Conservation (phyloP, 2,888 invertebrate species). For the Cephus sareptanus region DNA sequence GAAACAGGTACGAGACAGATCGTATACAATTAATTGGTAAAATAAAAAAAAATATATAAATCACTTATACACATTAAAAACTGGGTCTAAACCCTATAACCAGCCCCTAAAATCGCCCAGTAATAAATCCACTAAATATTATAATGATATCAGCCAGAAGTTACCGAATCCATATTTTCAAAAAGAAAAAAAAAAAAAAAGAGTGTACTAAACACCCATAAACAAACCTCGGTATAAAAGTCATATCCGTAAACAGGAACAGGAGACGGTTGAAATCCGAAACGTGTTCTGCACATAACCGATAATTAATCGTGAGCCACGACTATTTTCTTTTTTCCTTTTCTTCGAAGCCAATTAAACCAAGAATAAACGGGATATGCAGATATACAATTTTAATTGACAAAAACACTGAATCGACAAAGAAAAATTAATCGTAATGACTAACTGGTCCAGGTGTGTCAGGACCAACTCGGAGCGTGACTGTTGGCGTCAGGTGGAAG, state of each 20-base stretch:
- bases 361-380: background rate
- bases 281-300: slow-evolving; percentile 23
- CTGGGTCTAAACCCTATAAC: background rate
- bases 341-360: background rate
- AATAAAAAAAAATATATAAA: background rate
- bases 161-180: no score
- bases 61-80: background rate
- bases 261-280: slow-evolving; percentile 6
- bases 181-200: background rate
- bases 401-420: background rate
- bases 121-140: background rate
- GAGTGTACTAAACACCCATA: background rate
- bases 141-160: no score
- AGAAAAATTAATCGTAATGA: background rate
- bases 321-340: background rate
- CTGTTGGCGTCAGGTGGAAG: background rate
- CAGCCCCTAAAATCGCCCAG: no score
- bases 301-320: slow-evolving; percentile 16
- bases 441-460: background rate
- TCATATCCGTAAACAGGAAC: slow-evolving; percentile 4
- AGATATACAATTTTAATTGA: background rate
- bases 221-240: slow-evolving; percentile 12
- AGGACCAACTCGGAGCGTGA: background rate
- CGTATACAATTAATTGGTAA: background rate
- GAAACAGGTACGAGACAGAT: background rate